Conservation (phyloP, 2,797 vertebrate species). For the Pteronotus mesoamericanus region DNA sequence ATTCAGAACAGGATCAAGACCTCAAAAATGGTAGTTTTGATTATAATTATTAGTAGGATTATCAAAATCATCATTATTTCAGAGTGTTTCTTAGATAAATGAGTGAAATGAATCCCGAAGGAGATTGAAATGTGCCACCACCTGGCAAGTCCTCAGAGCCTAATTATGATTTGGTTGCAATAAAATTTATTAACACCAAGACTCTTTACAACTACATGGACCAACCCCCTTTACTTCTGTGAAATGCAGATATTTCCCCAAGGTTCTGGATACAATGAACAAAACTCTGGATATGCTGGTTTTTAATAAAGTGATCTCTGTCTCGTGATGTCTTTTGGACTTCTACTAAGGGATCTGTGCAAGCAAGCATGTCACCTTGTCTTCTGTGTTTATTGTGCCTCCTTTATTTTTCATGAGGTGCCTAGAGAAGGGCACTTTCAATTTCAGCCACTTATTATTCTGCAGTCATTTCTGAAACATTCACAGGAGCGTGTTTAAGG, state of each 20-base stretch:
- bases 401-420: neutral
- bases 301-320: neutral
- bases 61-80: neutral
- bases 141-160: neutral
- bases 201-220: neutral
- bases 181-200: neutral
- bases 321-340: neutral
- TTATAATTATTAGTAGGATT: neutral
- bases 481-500: neutral
- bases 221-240: neutral
- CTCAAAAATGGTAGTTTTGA: neutral
- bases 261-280: neutral
- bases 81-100: neutral
- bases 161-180: neutral
- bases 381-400: neutral
- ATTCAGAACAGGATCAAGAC: neutral
- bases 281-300: neutral
- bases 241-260: neutral
- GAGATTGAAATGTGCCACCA: neutral
- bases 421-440: neutral
- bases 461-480: neutral
- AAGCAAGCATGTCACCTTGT: neutral
- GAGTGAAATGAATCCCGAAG: neutral
- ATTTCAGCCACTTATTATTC: conserved; percentile 10
- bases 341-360: neutral